Base-by-base conservation (phyloP, 2,888 invertebrate genomes). In the Tolmerus cingulatus region DNA sequence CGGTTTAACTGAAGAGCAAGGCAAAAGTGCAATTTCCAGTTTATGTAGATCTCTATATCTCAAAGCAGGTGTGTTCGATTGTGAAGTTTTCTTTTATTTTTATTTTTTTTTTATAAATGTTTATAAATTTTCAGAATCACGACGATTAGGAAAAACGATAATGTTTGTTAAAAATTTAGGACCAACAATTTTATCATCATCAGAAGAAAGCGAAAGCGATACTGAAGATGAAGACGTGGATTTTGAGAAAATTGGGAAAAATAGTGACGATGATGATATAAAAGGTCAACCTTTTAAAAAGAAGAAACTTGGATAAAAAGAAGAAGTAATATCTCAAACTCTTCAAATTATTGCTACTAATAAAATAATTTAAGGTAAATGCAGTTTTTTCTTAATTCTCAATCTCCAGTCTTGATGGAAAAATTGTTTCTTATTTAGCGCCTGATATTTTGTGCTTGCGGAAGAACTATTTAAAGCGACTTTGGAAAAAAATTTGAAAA, bases 1-100 rank as follows among this genome's bases (percentile, higher is more conserved):
- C 90, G 97, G 96, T 3, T 92, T 97, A 4, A 95, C 94, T 82
- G 95, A 95, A 90, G 94, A 94, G 89, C 95, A 96, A 90, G 94
- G 96, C 57, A 95, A 96, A 91, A 94, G 94, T 90, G 93, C 95
- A 0, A 93, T 97, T 46, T 93, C 94, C 90, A 92, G 93, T 89
- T 94, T 94, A 90, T 93, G 95, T 90, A 93, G 95, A 46, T 93
- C 93, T 90, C 93, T 96, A 0, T 94, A 95, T 89, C 90, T 96
- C 5, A 95, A 94, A 93, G 95, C 96, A 88, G 94, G 96, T 94
- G 93, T 93, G 91, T 93, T 88, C 90, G 7, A 23, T 27, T 5
- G 5, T 46, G n/a, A 51, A 7, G n/a, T n/a, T 43, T 7, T 78
- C n/a, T 78, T 8, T 27, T 78, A 12, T 78, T 14, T 27, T 43